A percentile compares a stretch with the other conserved stretches of the same genome.
These are phyloP conservation scores for Ceratosolen solmsi DNA, from an alignment of 1,140 invertebrate species.

Conservation along the genomic window DNA sequence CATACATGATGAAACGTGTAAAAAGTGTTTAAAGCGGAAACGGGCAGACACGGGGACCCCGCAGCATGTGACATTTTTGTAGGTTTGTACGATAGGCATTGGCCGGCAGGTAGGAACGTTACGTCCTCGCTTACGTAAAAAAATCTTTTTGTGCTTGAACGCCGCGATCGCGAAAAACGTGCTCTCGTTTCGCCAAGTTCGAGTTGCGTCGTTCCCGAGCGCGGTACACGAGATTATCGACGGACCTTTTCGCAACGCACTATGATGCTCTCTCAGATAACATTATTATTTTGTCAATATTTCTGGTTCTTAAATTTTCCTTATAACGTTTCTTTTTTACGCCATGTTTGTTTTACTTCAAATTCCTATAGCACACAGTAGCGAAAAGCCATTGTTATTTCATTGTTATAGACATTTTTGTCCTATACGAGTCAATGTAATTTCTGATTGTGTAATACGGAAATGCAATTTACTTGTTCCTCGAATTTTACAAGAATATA, in stretches of 20 bases:
- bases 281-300: neutral
- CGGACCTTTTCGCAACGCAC: neutral
- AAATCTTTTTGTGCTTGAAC: constrained; percentile 63
- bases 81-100: constrained; percentile 63
- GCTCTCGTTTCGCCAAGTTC: neutral
- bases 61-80: constrained; percentile 56
- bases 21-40: constrained; percentile 9
- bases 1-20: neutral
- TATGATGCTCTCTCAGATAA: neutral
- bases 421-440: too few species aligned
- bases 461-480: too few species aligned
- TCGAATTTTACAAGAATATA: too few species aligned
- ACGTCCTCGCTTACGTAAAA: constrained; percentile 55
- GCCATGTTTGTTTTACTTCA: too few species aligned
- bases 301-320: neutral
- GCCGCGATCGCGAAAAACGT: neutral
- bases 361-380: neutral
- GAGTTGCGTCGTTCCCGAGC: neutral
- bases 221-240: neutral
- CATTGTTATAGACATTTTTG: too few species aligned
- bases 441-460: too few species aligned
- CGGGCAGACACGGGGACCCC: neutral
- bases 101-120: constrained; percentile 58
- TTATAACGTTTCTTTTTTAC: neutral
- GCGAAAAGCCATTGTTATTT: neutral